Base-by-base conservation (phyloP, 2,113 vertebrate species). In the Sphyrna mokarran region DNA sequence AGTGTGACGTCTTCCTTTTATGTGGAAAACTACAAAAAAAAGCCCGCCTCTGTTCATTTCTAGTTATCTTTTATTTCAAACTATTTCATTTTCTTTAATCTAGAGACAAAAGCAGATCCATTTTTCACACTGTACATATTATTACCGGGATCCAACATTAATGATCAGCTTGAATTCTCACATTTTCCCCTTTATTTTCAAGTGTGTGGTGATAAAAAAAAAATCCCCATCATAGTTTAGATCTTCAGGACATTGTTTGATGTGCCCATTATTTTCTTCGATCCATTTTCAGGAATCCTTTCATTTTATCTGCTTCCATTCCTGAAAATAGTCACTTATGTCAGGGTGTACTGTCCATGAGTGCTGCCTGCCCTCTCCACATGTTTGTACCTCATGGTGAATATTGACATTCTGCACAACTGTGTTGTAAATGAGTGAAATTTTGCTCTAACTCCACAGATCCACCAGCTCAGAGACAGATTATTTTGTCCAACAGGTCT, bases 11-110 rank as follows among this genome's bases (percentile, higher is more conserved):
- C 89, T 43, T 93, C 61, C 89, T 93, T 93, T 93, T 37, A 93
- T 93, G 89, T 93, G 33, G 33, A 61, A 93, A 66, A 93, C 89
- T 93, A 66, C 61, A 93, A 68, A 90, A 93, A 93, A 20, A 63
- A n/a, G 48, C 48, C 89, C 37, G 33, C 37, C 89, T 93, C 61
- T 66, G 89, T 63, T 93, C 89, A 93, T 93, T 93, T n/a, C 61
- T 93, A 93, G 58, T 93, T 93, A 93, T 93, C 89, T 93, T 93
- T 93, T 93, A 66, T 66, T 93, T 66, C 89, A 93, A 93, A 93
- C 89, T 68, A 93, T 66, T 93, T 93, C 89, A 93, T 66, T 93
- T 93, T 63, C 89, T 93, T 93, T 93, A 93, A 93, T 93, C 61
- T 68, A 22, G 29, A 93, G 89, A 93, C 89, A 93, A 93, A 93